phyloP scores from a whole-genome alignment of 2,113 vertebrate genomes.

The Rhombomys opimus region DNA sequence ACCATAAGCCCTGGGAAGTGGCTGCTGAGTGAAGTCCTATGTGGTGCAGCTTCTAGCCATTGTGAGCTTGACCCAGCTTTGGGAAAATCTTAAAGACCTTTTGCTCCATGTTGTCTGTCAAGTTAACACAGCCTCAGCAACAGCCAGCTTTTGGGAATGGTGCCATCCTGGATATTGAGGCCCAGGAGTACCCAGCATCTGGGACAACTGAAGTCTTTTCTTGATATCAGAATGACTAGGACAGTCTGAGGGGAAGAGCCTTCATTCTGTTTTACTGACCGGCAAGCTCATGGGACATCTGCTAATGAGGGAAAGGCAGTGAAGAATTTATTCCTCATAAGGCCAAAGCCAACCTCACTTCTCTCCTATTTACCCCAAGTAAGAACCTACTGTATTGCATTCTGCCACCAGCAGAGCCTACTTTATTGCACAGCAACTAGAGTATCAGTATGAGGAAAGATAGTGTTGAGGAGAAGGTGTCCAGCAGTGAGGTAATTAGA shows the following conservation, averaged over 20 bases:
- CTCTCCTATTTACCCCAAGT: neutral
- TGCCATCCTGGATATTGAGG: too few relatives aligned
- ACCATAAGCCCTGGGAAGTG: neutral
- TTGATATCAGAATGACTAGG: rapidly evolving
- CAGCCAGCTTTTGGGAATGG: neutral
- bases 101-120: rapidly evolving
- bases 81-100: neutral
- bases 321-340: neutral
- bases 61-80: neutral
- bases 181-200: neutral
- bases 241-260: neutral
- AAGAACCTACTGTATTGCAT: neutral
- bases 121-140: neutral
- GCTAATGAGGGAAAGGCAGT: neutral
- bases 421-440: neutral
- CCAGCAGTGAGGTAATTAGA: neutral
- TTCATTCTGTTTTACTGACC: neutral
- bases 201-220: neutral
- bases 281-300: neutral
- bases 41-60: neutral
- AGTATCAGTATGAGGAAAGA: neutral
- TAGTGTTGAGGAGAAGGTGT: constrained; percentile 42
- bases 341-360: neutral
- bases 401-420: neutral
- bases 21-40: neutral